Conservation (phyloP, 2,888 invertebrate genomes). For the Cerastis rubricosa region DNA sequence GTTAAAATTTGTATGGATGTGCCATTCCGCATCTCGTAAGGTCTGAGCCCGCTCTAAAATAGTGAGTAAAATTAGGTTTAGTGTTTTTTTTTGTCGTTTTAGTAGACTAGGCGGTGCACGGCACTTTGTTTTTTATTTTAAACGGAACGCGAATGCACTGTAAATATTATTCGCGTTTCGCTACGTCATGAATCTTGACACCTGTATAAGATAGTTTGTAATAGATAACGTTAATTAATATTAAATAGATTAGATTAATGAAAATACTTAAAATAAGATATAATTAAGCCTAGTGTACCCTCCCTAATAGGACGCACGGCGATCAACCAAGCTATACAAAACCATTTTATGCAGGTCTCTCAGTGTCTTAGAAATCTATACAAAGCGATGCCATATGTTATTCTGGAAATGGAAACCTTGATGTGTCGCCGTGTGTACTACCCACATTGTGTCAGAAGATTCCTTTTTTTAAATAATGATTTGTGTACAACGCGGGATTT, state of each 20-base stretch:
- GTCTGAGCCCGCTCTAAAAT: background rate
- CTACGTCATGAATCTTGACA: background rate
- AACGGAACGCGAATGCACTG: constrained; percentile 7
- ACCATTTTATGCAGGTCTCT: no score
- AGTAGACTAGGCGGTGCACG: background rate
- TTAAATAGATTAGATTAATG: background rate
- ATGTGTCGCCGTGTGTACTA: background rate
- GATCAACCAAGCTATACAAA: no score
- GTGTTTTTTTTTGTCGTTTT: background rate
- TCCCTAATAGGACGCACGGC: background rate
- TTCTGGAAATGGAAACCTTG: no score
- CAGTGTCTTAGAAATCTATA: no score
- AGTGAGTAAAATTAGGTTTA: background rate
- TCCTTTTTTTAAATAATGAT: background rate
- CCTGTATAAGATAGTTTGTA: constrained; percentile 7
- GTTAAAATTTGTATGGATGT: background rate
- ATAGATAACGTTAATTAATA: background rate
- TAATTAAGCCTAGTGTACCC: background rate
- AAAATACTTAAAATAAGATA: background rate
- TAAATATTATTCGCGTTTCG: constrained; percentile 21
- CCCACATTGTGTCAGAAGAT: background rate
- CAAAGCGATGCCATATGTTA: no score
- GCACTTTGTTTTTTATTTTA: background rate
- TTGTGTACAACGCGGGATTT: background rate
- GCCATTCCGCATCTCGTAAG: background rate